These are phyloP conservation scores for Rhamnusium bicolor DNA, from an alignment of 2,888 invertebrate genomes.

Conservation along the genomic window DNA sequence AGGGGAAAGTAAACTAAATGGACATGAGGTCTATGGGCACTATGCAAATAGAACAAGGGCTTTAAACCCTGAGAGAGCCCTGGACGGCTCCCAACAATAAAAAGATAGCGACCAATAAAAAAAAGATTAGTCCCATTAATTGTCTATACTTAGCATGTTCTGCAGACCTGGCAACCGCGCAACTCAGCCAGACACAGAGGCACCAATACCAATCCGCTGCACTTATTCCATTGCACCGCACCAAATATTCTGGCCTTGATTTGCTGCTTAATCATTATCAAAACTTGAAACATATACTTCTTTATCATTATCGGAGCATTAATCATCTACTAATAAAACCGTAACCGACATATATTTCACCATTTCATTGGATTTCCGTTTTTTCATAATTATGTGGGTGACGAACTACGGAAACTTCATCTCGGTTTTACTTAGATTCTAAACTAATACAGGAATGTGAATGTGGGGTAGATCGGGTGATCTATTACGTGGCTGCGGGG, in stretches of 20 bases:
- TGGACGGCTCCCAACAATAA: too few species aligned
- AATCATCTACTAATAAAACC: constrained; percentile 1
- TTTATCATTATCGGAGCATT: constrained; percentile 10
- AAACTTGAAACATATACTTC: background rate
- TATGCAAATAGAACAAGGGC: too few species aligned
- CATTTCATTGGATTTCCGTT: background rate
- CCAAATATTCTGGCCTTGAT: constrained; percentile 9
- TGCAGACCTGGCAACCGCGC: background rate
- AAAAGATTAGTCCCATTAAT: too few species aligned
- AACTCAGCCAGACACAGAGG: constrained; percentile 11
- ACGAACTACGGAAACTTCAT: background rate
- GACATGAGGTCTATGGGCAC: too few species aligned
- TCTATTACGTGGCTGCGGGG: background rate
- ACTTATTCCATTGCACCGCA: constrained; percentile 10
- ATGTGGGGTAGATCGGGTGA: background rate
- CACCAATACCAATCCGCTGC: constrained; percentile 19
- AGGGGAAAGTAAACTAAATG: too few species aligned
- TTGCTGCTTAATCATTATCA: constrained; percentile 1
- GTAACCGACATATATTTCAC: constrained; percentile 4
- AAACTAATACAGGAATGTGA: background rate
- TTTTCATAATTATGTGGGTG: constrained; percentile 19
- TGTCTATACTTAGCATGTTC: background rate
- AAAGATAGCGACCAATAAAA: too few species aligned
- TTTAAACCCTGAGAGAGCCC: too few species aligned
- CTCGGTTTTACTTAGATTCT: constrained; percentile 19